Evolutionary conservation across 1,140 invertebrate species (phyloP), one percentile per base, ranked within the genome.

Genomic region (Caenorhabditis brenneri): DNA sequence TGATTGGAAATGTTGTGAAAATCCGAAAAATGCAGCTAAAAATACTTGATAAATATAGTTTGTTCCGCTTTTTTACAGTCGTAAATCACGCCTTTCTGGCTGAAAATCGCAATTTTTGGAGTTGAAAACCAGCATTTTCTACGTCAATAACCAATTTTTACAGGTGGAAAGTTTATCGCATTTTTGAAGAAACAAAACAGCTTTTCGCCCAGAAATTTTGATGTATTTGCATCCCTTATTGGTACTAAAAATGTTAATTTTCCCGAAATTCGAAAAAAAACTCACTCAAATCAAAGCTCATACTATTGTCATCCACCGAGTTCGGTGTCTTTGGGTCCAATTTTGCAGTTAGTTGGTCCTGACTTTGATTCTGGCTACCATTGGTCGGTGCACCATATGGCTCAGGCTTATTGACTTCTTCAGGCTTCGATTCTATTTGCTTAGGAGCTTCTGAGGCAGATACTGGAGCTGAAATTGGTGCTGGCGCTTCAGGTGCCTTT

Each of bases 211-310:
- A 19, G 16, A 49, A n/a, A n/a, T n/a, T n/a, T n/a, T n/a, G n/a
- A n/a, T n/a, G n/a, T n/a, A n/a, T n/a, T n/a, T n/a, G n/a, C n/a
- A n/a, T n/a, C n/a, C n/a, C n/a, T n/a, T n/a, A n/a, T n/a, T n/a
- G n/a, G n/a, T n/a, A 51, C 16, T 6, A 19, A 6, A 51, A 27
- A 27, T 65, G 33, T 36, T 36, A 0, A 27, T 36, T 22, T 27
- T 10, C 31, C 27, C 15, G 31, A n/a, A 36, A 65, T 24, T 9
- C 3, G 4, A 33, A 4, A 33, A 16, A 36, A 65, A 65, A 42
- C 65, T 74, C n/a, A 74, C 65, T 74, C 4, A 74, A 36, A 74
- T 74, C 65, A 24, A 74, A 74, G 24, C 36, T 74, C 65, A 74
- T 42, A n/a, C 65, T 74, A 22, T 74, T 74, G 42, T 74, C 65